A percentile compares a stretch with the other conserved stretches of the same genome.
These are phyloP conservation scores for Conopomorpha cramerella DNA, from an alignment of 1,140 invertebrate species.

Conservation along the genomic window DNA sequence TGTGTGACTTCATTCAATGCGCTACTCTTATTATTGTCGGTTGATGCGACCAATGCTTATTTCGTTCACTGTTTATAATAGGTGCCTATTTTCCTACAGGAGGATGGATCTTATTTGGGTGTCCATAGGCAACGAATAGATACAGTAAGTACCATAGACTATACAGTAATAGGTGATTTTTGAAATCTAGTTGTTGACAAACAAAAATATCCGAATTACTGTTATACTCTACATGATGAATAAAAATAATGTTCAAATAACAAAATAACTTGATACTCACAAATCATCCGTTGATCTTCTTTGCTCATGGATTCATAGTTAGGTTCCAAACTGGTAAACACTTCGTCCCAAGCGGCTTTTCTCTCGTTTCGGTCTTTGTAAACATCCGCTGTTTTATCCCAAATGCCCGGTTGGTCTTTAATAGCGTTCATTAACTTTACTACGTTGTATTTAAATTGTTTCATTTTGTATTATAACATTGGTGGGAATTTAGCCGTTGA, in stretches of 20 bases:
- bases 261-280: slow-evolving; percentile 11
- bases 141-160: not conserved
- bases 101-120: too few relatives aligned
- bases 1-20: too few relatives aligned
- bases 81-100: too few relatives aligned
- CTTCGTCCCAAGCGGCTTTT: slow-evolving; percentile 34
- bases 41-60: too few relatives aligned
- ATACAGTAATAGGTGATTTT: not conserved
- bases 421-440: slow-evolving; percentile 26
- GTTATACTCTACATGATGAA: not conserved
- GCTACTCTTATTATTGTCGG: too few relatives aligned
- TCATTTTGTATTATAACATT: slow-evolving; percentile 10
- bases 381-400: slow-evolving; percentile 36
- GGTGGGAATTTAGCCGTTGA: too few relatives aligned
- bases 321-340: slow-evolving; percentile 28
- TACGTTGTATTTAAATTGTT: slow-evolving; percentile 42
- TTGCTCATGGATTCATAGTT: slow-evolving; percentile 28
- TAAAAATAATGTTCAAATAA: not conserved
- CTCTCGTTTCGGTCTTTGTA: slow-evolving; percentile 42
- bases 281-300: slow-evolving; percentile 24
- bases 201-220: too few relatives aligned
- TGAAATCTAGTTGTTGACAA: too few relatives aligned
- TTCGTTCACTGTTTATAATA: too few relatives aligned
- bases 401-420: slow-evolving; percentile 29
- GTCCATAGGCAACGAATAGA: not conserved